phyloP scores from a whole-genome alignment of 2,797 vertebrate species.

The Leptodactylus fallax region DNA sequence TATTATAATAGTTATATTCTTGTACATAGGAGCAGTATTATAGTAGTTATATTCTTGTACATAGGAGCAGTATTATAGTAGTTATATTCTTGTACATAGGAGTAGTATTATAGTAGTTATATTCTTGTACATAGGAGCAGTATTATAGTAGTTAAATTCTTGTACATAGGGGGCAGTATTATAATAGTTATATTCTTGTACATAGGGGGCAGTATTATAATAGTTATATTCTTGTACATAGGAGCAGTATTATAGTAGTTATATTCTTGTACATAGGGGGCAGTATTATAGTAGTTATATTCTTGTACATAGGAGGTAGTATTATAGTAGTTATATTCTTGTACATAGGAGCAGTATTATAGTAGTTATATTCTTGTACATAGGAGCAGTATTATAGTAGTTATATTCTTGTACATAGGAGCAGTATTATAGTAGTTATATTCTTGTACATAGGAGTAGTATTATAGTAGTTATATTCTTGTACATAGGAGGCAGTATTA shows the following conservation, averaged over 20 bases:
- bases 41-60: slow-evolving; percentile 2
- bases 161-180: too few species aligned
- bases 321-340: slow-evolving; percentile 18
- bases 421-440: neutral
- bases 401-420: slow-evolving; percentile 6
- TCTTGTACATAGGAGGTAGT: neutral
- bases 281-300: neutral
- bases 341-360: neutral
- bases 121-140: too few species aligned
- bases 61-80: neutral
- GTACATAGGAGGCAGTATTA: neutral
- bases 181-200: too few species aligned
- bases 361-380: slow-evolving; percentile 11
- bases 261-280: neutral
- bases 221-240: too few species aligned
- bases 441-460: neutral
- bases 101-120: neutral
- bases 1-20: slow-evolving; percentile 3
- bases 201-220: too few species aligned
- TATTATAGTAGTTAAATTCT: too few species aligned
- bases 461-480: slow-evolving; percentile 14
- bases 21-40: neutral
- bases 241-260: too few species aligned
- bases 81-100: slow-evolving; percentile 2
- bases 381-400: slow-evolving; percentile 13